Evolutionary conservation across 1,140 invertebrate species (phyloP), one percentile per base, ranked within the genome.

Genomic region (Stegodyphus dumicola): DNA sequence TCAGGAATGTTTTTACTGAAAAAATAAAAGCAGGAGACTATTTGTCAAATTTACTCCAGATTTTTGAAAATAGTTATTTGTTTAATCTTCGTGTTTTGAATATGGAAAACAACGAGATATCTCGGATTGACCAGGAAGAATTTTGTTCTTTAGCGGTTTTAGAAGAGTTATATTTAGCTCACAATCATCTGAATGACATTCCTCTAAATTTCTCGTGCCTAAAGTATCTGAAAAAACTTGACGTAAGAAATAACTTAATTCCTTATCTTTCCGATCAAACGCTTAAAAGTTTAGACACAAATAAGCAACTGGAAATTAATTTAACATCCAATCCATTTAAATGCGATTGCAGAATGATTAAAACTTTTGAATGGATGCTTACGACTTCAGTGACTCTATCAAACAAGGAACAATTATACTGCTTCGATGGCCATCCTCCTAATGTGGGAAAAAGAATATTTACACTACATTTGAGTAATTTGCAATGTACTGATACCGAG

Each of bases 21-120:
- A 86, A 77, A 49, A 86, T 89, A 11, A 88, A 88, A 74, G 65
- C 88, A 0, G 81, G 85, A 7, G 85, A 88, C 52, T 90, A 90
- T 73, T 75, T 91, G 66, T 75, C 80, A 15, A 89, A 90, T 75
- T 90, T 96, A 51, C 93, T 94, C 87, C 93, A 94, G 87, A 94
- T 95, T 77, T 95, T 96, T 0, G 93, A 94, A 64, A 94, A 92
- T 52, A 89, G 94, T 85, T 93, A 94, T 89, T 89, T 95, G 70
- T 93, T 91, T 4, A 92, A 92, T 77, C 89, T 96, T 80, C 92
- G 92, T 81, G 95, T 95, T 88, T 89, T 96, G 0, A 94, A 95
- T 90, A 89, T 96, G 77, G 95, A 95, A 89, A 94, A 95, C 89
- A 96, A 96, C 89, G 93, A 95, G 89, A 95, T 96, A 74, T 86